Conservation (phyloP, 1,140 invertebrate species). For the Ceratosolen solmsi region DNA sequence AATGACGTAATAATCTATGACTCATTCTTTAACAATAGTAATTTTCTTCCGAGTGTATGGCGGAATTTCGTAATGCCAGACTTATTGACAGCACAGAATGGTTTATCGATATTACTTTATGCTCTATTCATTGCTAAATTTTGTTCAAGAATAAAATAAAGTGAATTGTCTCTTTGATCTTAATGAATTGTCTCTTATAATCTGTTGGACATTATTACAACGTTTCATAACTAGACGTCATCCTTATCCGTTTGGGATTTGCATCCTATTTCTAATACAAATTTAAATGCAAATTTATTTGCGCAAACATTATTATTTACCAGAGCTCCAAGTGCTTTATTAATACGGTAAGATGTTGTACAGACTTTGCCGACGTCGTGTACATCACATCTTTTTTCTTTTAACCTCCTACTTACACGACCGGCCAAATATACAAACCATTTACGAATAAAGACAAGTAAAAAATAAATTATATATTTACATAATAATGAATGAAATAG, state of each 20-base stretch:
- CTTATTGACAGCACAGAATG: background rate
- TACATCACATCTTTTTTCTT: background rate
- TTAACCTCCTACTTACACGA: no score
- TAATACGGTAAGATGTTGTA: background rate
- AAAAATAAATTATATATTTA: background rate
- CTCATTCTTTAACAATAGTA: background rate
- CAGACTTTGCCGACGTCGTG: background rate
- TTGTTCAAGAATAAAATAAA: background rate
- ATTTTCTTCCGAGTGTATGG: background rate
- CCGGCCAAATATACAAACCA: background rate
- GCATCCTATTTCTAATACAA: background rate
- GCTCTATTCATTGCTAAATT: background rate
- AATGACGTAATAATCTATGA: background rate
- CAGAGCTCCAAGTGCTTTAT: background rate
- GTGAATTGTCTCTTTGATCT: background rate
- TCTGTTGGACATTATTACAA: background rate
- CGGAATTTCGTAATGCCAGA: background rate
- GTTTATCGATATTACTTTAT: background rate
- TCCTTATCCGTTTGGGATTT: background rate
- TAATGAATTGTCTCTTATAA: background rate
- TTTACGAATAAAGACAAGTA: background rate
- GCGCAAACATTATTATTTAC: no score
- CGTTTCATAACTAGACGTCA: background rate
- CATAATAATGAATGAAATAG: background rate
- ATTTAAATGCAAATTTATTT: conserved; percentile 2